These are phyloP conservation scores for Danaus melanippus DNA, from an alignment of 1,140 invertebrate genomes.

Conservation along the genomic window DNA sequence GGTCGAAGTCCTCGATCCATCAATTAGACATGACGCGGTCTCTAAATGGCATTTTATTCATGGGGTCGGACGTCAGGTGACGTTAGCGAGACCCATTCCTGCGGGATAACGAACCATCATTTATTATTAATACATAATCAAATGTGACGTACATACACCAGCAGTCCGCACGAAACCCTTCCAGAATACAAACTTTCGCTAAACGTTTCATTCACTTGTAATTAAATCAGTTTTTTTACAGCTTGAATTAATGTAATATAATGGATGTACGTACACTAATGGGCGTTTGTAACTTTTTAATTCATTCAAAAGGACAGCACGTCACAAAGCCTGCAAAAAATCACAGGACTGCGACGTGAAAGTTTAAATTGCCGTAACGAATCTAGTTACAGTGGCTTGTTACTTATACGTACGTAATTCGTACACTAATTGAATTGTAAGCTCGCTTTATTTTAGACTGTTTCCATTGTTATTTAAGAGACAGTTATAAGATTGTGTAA, in stretches of 20 bases:
- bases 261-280: neutral
- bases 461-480: conserved; percentile 2
- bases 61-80: no score
- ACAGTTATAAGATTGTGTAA: neutral
- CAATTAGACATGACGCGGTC: no score
- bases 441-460: conserved; percentile 3
- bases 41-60: no score
- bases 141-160: conserved; percentile 13
- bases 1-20: no score
- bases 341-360: conserved; percentile 7
- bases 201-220: no score
- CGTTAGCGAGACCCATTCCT: no score
- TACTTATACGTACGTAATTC: conserved; percentile 23
- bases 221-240: conserved; percentile 1
- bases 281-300: conserved; percentile 5
- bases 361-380: conserved; percentile 23
- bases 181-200: no score
- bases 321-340: conserved; percentile 3
- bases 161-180: no score
- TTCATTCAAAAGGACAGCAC: conserved; percentile 1
- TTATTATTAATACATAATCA: conserved; percentile 14
- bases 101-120: no score
- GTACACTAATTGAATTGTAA: conserved; percentile 20
- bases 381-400: conserved; percentile 17
- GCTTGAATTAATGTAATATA: conserved; percentile 16